Evolutionary conservation across 1,140 invertebrate species (phyloP).

Genomic region (Papilio machaon): DNA sequence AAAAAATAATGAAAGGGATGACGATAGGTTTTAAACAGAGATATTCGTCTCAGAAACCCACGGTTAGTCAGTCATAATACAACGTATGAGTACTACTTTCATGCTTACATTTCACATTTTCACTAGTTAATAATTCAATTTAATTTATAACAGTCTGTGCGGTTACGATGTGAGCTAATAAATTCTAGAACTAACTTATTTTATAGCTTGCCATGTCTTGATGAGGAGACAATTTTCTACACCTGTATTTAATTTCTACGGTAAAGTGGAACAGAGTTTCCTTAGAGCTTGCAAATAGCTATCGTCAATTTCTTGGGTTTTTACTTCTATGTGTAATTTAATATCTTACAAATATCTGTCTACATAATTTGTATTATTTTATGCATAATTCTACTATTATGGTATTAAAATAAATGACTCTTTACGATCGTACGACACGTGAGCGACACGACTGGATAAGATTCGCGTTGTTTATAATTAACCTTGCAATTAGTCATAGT

Average conservation of each 20-base stretch:
- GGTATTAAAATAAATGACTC: not conserved
- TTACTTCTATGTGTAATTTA: no score
- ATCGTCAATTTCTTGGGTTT: not conserved
- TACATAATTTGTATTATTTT: no score
- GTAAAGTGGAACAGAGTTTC: not conserved
- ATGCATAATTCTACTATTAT: not conserved
- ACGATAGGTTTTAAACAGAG: no score
- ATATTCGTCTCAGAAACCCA: no score
- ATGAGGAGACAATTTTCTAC: conserved; percentile 3
- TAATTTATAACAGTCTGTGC: not conserved
- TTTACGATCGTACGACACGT: conserved; percentile 17
- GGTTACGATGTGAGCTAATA: not conserved
- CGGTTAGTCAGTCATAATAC: no score
- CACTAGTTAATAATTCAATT: not conserved
- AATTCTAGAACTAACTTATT: not conserved
- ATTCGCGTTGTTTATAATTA: conserved; percentile 37
- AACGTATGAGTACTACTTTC: not conserved
- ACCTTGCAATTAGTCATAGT: conserved; percentile 38
- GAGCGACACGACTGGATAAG: not conserved
- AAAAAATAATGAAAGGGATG: no score
- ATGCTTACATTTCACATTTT: not conserved
- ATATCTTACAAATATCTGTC: no score
- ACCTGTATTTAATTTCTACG: not conserved
- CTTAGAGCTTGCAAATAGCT: not conserved
- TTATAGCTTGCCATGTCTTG: not conserved